phyloP scores from a whole-genome alignment of 2,888 invertebrate species.

The Lasius fuliginosus region DNA sequence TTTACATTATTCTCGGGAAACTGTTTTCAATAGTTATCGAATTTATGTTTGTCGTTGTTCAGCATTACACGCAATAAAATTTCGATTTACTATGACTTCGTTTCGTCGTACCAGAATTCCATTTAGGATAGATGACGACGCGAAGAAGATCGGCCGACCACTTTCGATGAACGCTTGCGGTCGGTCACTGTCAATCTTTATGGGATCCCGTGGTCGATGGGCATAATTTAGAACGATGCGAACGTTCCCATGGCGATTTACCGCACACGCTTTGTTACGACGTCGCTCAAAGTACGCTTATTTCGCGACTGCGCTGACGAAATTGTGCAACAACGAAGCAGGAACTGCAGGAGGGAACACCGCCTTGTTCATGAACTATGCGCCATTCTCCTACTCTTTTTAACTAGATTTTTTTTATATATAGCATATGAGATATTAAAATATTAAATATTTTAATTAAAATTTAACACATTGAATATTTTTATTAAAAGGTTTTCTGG shows the following conservation, averaged over 20 bases:
- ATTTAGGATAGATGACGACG: slow-evolving; percentile 43
- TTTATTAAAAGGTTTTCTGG: slow-evolving; percentile 27
- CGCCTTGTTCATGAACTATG: slow-evolving; percentile 38
- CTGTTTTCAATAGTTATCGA: not conserved
- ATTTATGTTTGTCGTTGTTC: not conserved
- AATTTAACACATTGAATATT: slow-evolving; percentile 31
- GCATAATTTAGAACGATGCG: slow-evolving; percentile 80
- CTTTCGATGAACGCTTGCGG: slow-evolving; percentile 82
- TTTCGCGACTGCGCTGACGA: slow-evolving; percentile 13
- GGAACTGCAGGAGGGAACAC: slow-evolving; percentile 17
- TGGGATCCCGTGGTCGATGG: slow-evolving; percentile 81
- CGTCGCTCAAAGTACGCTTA: slow-evolving; percentile 24
- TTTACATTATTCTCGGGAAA: not conserved
- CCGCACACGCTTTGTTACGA: slow-evolving; percentile 69
- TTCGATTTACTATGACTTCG: slow-evolving; percentile 22
- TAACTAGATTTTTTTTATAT: slow-evolving; percentile 26
- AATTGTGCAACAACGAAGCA: slow-evolving; percentile 36
- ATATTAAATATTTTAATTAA: slow-evolving; percentile 44
- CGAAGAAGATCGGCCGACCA: slow-evolving; percentile 75
- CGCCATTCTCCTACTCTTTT: not conserved
- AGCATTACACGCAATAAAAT: not conserved
- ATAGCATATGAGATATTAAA: not conserved
- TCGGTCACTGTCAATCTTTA: slow-evolving; percentile 84
- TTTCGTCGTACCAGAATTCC: slow-evolving; percentile 7
- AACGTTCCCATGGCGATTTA: slow-evolving; percentile 74